A percentile compares a stretch with the other conserved stretches of the same genome.
These are phyloP conservation scores for Drosophila picticornis DNA, from an alignment of 2,888 invertebrate genomes.

Conservation along the genomic window DNA sequence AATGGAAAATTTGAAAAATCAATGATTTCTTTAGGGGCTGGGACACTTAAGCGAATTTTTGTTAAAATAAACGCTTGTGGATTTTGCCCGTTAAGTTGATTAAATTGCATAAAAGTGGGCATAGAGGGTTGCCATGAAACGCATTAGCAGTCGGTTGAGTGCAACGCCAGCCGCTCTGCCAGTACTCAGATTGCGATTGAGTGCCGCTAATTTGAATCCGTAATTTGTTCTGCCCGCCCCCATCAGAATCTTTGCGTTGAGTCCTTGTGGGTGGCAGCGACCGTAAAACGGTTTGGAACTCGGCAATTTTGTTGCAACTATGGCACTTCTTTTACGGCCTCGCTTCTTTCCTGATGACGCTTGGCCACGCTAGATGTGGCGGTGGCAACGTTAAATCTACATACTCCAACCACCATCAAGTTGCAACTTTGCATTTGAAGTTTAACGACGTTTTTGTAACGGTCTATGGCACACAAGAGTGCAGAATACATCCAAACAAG, in stretches of 20 bases:
- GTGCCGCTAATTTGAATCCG: conserved; percentile 80
- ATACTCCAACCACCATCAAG: conserved; percentile 29
- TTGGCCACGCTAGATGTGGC: conserved; percentile 12
- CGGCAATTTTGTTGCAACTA: conserved; percentile 70
- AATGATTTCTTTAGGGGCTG: conserved; percentile 60
- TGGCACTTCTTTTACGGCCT: conserved; percentile 58
- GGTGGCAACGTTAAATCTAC: conserved; percentile 37
- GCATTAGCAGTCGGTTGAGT: conserved; percentile 70
- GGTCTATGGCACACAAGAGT: conserved; percentile 59
- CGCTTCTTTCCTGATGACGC: conserved; percentile 42
- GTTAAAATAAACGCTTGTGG: conserved; percentile 48
- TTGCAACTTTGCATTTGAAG: conserved; percentile 45
- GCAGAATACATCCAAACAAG: conserved; percentile 29
- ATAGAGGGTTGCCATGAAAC: conserved; percentile 55
- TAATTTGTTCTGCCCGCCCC: conserved; percentile 59
- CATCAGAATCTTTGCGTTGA: conserved; percentile 10
- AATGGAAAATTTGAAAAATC: conserved; percentile 63
- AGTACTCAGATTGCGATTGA: conserved; percentile 77
- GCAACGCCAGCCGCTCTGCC: conserved; percentile 29
- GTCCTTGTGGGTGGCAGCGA: conserved; percentile 19
- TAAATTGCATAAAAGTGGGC: conserved; percentile 73
- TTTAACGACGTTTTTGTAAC: conserved; percentile 60
- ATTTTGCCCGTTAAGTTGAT: conserved; percentile 71
- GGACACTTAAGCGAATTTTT: conserved; percentile 36
- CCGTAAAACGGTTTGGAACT: conserved; percentile 61